Conservation (phyloP, 2,797 vertebrate genomes). For the Hydrophis major region DNA sequence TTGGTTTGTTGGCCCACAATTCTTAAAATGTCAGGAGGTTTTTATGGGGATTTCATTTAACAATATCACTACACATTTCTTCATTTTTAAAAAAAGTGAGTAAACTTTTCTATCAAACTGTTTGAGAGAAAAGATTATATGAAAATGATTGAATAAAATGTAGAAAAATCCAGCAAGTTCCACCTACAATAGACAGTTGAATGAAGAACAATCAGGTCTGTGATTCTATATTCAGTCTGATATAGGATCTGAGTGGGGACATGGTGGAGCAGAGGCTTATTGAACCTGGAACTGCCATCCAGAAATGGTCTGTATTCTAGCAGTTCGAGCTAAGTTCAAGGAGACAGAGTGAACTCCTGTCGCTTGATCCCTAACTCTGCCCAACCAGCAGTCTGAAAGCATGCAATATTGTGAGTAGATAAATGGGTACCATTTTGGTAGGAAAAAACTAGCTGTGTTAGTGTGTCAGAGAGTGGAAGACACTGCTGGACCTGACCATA, state of each 20-base stretch:
- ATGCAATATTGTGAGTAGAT: too few relatives aligned
- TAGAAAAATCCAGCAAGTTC: neutral
- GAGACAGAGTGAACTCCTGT: too few relatives aligned
- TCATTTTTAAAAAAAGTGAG: neutral
- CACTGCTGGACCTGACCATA: too few relatives aligned
- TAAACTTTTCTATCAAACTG: neutral
- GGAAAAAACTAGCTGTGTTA: too few relatives aligned
- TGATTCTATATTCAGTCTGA: neutral
- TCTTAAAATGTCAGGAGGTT: neutral
- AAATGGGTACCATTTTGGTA: too few relatives aligned
- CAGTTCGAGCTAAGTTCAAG: too few relatives aligned
- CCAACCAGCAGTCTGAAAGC: too few relatives aligned
- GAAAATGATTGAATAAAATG: neutral
- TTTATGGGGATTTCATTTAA: neutral
- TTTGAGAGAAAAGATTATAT: neutral
- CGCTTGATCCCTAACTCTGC: too few relatives aligned
- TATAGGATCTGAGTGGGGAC: neutral
- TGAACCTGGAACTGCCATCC: too few relatives aligned
- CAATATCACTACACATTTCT: neutral
- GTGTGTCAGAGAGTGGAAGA: too few relatives aligned
- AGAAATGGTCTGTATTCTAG: too few relatives aligned
- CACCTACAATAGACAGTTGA: neutral
- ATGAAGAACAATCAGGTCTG: neutral
- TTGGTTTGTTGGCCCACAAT: neutral
- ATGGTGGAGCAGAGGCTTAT: neutral